Percentiles rank a stretch among this genome's conserved stretches.
Conservation (phyloP, 2,888 invertebrate genomes). For the Hedya salicella region DNA sequence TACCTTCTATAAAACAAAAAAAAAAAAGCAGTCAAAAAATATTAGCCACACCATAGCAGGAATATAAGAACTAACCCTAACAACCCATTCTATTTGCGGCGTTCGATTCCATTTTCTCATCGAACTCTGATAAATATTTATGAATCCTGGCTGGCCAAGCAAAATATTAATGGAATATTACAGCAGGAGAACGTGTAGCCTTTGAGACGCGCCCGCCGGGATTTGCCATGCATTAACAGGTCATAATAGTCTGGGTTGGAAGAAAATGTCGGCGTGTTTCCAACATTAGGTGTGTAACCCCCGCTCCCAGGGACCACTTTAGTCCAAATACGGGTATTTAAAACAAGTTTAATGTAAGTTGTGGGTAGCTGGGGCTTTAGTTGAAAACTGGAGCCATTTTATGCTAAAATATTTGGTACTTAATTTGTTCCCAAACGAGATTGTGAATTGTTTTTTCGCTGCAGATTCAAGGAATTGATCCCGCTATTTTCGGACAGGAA, state of each 20-base stretch:
- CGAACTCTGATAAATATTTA: conserved; percentile 35
- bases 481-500: neutral
- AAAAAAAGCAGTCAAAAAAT: no score
- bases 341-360: conserved; percentile 37
- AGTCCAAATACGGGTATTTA: conserved; percentile 28
- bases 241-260: conserved; percentile 25
- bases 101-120: conserved; percentile 22
- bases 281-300: conserved; percentile 26
- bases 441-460: conserved; percentile 4
- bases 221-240: conserved; percentile 37
- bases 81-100: neutral
- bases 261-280: conserved; percentile 20
- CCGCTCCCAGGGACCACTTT: conserved; percentile 33
- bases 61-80: neutral
- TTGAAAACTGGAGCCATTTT: conserved; percentile 7
- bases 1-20: no score
- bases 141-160: conserved; percentile 24
- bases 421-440: neutral
- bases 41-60: neutral
- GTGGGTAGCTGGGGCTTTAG: conserved; percentile 11
- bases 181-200: conserved; percentile 29
- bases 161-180: conserved; percentile 44
- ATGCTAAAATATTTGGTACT: conserved; percentile 1
- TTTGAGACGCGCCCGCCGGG: conserved; percentile 29
- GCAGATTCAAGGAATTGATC: neutral